Conservation (phyloP, 2,113 vertebrate genomes). For the Pungitius pungitius region DNA sequence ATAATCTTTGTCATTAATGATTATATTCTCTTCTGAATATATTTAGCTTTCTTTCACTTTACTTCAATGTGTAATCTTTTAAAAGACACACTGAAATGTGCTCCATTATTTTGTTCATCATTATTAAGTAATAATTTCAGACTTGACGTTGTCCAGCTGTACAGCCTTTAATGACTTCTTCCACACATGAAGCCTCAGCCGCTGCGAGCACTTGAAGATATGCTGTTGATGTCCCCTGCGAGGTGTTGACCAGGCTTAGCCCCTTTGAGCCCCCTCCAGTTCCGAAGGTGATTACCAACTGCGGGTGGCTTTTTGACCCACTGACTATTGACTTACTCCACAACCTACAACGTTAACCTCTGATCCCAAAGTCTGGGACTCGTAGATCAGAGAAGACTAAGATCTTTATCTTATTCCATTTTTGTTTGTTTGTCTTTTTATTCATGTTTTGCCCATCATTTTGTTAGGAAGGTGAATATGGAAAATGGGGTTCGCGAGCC, state of each 20-base stretch:
- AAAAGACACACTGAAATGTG: background rate
- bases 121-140: background rate
- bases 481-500: constrained; percentile 16
- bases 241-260: constrained; percentile 70
- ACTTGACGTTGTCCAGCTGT: background rate
- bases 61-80: background rate
- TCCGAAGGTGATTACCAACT: constrained; percentile 69
- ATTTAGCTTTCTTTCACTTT: background rate
- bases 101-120: background rate
- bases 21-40: background rate
- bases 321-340: constrained; percentile 46
- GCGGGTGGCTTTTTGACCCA: constrained; percentile 62
- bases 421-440: background rate
- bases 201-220: constrained; percentile 38
- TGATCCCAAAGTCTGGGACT: constrained; percentile 14
- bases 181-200: background rate
- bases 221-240: constrained; percentile 37
- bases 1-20: background rate
- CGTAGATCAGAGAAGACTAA: background rate
- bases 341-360: constrained; percentile 9
- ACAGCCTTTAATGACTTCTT: background rate
- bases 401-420: background rate
- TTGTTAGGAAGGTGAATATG: background rate
- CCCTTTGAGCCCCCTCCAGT: constrained; percentile 63
- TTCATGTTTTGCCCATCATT: background rate